A percentile compares a stretch with the other conserved stretches of the same genome.
These are phyloP conservation scores for Microcebus jonahi DNA, from an alignment of 2,113 vertebrate species.

Conservation along the genomic window DNA sequence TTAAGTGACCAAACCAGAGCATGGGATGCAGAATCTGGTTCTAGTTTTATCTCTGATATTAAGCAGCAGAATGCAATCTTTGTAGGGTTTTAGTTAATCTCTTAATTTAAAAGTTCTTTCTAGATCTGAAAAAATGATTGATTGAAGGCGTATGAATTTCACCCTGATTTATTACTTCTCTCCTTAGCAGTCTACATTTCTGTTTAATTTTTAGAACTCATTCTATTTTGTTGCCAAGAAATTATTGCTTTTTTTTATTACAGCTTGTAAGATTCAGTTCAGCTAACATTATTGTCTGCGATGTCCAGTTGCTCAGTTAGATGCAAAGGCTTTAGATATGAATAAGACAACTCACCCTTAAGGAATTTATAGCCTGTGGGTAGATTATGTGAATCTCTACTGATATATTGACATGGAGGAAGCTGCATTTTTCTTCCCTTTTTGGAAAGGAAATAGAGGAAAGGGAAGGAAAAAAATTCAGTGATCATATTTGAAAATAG, in stretches of 20 bases:
- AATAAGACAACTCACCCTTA: background rate
- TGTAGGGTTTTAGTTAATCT: slow-evolving; percentile 33
- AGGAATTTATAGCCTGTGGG: background rate
- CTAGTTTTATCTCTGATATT: slow-evolving; percentile 31
- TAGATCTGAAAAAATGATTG: background rate
- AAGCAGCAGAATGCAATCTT: background rate
- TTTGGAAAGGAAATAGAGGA: background rate
- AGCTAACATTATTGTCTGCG: background rate
- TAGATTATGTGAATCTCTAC: background rate
- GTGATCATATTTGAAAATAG: background rate
- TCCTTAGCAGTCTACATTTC: slow-evolving; percentile 14
- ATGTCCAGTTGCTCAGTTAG: background rate
- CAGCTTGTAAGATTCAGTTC: background rate
- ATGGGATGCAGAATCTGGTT: slow-evolving; percentile 8
- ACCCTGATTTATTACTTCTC: background rate
- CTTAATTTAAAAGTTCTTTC: background rate
- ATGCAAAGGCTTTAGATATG: background rate
- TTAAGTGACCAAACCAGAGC: background rate
- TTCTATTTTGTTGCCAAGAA: slow-evolving; percentile 40
- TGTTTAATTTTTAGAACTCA: slow-evolving; percentile 38
- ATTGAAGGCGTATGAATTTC: slow-evolving; percentile 12
- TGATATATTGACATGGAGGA: background rate
- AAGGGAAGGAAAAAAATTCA: background rate
- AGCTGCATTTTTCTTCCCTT: background rate
- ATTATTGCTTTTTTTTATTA: background rate